Percentiles rank a stretch among this genome's conserved stretches.
These are phyloP conservation scores for Mesodorylaimus sp. DNA, from an alignment of 2,888 invertebrate genomes.

Conservation along the genomic window DNA sequence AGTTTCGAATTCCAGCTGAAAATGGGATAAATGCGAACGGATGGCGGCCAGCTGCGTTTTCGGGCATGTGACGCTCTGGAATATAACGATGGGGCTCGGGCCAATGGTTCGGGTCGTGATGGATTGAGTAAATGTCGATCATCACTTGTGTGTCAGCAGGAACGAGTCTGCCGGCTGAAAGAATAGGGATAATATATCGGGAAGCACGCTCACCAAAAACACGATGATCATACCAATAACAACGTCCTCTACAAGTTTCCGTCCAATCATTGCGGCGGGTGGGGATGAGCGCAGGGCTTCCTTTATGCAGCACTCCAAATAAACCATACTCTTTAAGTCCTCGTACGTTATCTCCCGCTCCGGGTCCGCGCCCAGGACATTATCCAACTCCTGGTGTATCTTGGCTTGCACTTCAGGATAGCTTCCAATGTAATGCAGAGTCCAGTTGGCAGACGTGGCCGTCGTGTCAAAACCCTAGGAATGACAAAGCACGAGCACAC, in stretches of 20 bases:
- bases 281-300: constrained; percentile 36
- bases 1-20: constrained; percentile 36
- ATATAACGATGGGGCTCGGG: constrained; percentile 34
- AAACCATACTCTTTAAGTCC: constrained; percentile 35
- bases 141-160: constrained; percentile 28
- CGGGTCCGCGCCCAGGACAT: no score
- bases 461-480: constrained; percentile 64
- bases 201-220: no score
- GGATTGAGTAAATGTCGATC: constrained; percentile 26
- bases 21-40: constrained; percentile 36
- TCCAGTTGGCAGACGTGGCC: constrained; percentile 67
- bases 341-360: constrained; percentile 33
- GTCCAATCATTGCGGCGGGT: constrained; percentile 34
- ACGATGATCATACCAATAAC: no score
- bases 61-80: constrained; percentile 34
- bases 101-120: constrained; percentile 31
- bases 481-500: no score
- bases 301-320: constrained; percentile 37
- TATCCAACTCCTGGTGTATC: no score
- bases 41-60: constrained; percentile 28
- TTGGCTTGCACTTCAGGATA: constrained; percentile 54
- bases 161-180: constrained; percentile 20
- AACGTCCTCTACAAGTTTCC: constrained; percentile 30
- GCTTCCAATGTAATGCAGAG: constrained; percentile 58
- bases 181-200: no score